phyloP scores from a whole-genome alignment of 2,888 invertebrate genomes.

The Osmoderma eremita region DNA sequence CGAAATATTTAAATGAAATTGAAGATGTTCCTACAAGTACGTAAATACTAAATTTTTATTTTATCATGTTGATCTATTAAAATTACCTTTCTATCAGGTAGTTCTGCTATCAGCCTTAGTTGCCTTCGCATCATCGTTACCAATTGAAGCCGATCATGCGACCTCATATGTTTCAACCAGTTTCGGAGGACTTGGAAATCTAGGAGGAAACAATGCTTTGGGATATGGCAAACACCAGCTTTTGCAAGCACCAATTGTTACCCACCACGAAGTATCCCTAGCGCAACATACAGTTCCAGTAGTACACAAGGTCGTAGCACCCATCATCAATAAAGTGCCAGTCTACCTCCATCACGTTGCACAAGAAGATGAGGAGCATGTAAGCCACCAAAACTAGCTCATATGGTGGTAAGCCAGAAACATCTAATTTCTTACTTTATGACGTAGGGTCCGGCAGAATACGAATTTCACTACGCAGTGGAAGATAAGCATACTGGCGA shows the following conservation, averaged over 20 bases:
- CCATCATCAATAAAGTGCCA: constrained; percentile 16
- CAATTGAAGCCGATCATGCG: not conserved
- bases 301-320: constrained; percentile 12
- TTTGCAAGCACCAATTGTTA: too few relatives aligned
- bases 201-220: not conserved
- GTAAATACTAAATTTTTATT: not conserved
- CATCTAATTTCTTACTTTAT: not conserved
- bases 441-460: constrained; percentile 49
- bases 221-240: not conserved
- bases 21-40: constrained; percentile 31
- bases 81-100: constrained; percentile 13
- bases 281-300: not conserved
- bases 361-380: constrained; percentile 14
- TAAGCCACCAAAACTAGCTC: not conserved
- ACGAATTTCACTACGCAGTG: constrained; percentile 55
- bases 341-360: constrained; percentile 5
- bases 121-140: not conserved
- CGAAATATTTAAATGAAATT: not conserved
- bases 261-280: not conserved
- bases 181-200: constrained; percentile 14
- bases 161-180: constrained; percentile 27
- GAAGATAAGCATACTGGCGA: constrained; percentile 55
- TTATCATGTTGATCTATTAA: not conserved
- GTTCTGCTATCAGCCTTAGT: not conserved
- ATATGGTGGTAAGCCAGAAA: too few relatives aligned